Evolutionary conservation across 1,140 invertebrate species (phyloP).

Genomic region (Leptinotarsa undecemlineata): DNA sequence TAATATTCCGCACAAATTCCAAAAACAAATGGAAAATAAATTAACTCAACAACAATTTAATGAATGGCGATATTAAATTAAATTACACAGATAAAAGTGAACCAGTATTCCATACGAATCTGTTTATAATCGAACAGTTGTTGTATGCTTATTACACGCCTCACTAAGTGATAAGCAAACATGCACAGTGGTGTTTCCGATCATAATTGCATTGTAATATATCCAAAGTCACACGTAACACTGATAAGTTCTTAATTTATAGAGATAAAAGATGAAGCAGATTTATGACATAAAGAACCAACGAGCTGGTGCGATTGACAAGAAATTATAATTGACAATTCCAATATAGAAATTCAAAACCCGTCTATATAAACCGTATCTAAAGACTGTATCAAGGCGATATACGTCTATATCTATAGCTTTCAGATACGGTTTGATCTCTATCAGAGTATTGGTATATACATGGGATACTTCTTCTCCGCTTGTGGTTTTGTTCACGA

Average conservation of each 20-base stretch:
- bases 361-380: too few relatives aligned
- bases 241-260: conserved; percentile 17
- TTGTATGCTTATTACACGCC: conserved; percentile 45
- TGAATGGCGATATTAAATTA: conserved; percentile 20
- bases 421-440: too few relatives aligned
- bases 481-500: too few relatives aligned
- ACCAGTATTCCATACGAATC: conserved; percentile 17
- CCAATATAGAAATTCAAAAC: too few relatives aligned
- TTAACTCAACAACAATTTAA: neutral
- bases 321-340: too few relatives aligned
- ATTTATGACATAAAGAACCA: neutral
- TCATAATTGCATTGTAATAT: conserved; percentile 42
- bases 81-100: conserved; percentile 19
- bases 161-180: conserved; percentile 47
- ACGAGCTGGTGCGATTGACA: too few relatives aligned
- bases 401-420: too few relatives aligned
- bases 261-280: conserved; percentile 3
- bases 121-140: conserved; percentile 40
- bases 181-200: conserved; percentile 40
- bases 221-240: conserved; percentile 21
- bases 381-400: too few relatives aligned
- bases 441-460: too few relatives aligned
- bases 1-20: conserved; percentile 1
- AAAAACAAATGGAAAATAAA: conserved; percentile 21
- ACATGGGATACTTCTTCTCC: too few relatives aligned